Base-by-base conservation (phyloP, 2,113 vertebrate genomes). In the Hymenochirus boettgeri region DNA sequence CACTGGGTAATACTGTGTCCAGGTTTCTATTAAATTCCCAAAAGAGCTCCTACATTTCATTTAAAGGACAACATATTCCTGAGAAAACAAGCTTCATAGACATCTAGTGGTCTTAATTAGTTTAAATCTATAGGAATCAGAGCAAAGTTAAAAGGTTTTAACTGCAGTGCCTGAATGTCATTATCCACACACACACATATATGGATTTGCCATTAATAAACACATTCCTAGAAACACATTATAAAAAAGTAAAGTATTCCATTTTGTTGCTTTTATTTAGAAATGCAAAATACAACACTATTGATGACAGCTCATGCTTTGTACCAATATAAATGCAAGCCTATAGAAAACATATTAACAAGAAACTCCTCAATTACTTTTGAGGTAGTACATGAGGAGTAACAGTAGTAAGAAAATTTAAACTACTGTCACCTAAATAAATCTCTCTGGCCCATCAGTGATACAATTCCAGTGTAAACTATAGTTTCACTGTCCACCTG, bases 351-450 rank as follows among this genome's bases (percentile, higher is more conserved):
- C 11, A 37, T 72, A 80, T 79, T 31, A 78, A 82, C 67, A 54
- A 74, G 77, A 76, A 81, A 82, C 78, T 62, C 85, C 88, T 89
- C 88, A 79, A 83, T 79, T 70, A 77, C 42, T 56, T 71, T 77
- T 82, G 85, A 89, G 87, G 87, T 88, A 87, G 86, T 78, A 79
- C 80, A 81, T 64, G 76, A 81, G 81, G 73, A 72, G 78, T 70
- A 74, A 71, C 15, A 72, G 13, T 26, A 29, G 26, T n/a, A 42
- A 25, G 82, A 74, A 73, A 76, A 65, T 70, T 47, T 73, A 80
- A 82, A 78, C 78, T 23, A 6, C 7, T 22, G 18, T 21, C 22
- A 8, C 18, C 21, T 2, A 48, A 22, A 2, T 23, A 5, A 48
- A 3, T 48, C 21, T 23, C 13, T 48, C 17, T 15, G 17, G n/a